A percentile compares a stretch with the other conserved stretches of the same genome.
Conservation (phyloP, 1,140 invertebrate species). For the Temnothorax curvispinosus region DNA sequence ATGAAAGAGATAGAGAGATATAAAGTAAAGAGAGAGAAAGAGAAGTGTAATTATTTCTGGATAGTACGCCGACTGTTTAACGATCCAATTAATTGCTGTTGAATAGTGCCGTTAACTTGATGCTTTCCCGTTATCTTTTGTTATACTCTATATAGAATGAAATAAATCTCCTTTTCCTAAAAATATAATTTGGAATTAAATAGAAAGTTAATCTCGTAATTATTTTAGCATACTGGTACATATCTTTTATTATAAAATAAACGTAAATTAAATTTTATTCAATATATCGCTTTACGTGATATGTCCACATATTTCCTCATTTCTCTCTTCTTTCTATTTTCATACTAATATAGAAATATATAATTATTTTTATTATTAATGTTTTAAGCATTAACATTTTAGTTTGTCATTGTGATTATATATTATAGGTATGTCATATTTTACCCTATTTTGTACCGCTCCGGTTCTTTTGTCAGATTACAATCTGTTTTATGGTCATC, state of each 20-base stretch:
- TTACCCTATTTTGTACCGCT: background rate
- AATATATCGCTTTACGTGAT: background rate
- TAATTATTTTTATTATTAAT: background rate
- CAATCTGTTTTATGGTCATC: constrained; percentile 4
- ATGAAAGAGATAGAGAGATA: background rate
- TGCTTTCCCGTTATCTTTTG: background rate
- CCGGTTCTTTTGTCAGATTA: background rate
- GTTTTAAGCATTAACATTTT: background rate
- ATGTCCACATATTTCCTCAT: background rate
- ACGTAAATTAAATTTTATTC: background rate
- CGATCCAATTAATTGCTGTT: constrained; percentile 43
- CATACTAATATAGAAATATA: background rate
- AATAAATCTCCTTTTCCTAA: background rate
- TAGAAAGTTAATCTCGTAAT: background rate
- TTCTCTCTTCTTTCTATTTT: background rate
- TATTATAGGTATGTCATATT: background rate
- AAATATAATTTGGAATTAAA: constrained; percentile 5
- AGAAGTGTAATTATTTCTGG: constrained; percentile 34
- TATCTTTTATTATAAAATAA: background rate
- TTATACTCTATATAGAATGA: background rate
- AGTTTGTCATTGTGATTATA: background rate
- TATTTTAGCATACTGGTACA: background rate
- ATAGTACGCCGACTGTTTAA: constrained; percentile 30
- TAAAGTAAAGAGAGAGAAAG: background rate
- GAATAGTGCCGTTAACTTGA: constrained; percentile 8